Conservation (phyloP, 2,113 vertebrate genomes). For the Pseudorectes ferrugineus region DNA sequence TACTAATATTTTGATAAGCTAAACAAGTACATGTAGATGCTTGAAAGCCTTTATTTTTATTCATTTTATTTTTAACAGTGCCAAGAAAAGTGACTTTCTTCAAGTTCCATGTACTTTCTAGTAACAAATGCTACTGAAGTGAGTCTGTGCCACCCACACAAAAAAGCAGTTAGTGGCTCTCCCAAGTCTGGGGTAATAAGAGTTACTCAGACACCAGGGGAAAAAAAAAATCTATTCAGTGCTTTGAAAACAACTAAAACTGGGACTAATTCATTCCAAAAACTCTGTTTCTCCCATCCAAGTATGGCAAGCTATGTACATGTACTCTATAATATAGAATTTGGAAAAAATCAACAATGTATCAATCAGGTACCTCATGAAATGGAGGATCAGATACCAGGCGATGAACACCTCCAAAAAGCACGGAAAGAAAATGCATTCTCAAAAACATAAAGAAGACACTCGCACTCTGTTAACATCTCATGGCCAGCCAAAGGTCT, state of each 20-base stretch:
- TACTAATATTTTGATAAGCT: background rate
- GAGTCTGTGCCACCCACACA: background rate
- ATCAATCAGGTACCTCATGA: background rate
- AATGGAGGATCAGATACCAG: background rate
- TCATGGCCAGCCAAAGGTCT: background rate
- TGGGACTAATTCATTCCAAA: background rate
- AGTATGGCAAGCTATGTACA: background rate
- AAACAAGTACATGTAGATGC: background rate
- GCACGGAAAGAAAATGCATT: accelerated
- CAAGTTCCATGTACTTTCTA: background rate
- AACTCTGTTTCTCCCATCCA: background rate
- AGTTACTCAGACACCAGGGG: background rate
- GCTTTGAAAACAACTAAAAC: background rate
- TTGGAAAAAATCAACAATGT: background rate
- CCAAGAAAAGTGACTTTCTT: background rate
- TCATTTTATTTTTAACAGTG: background rate
- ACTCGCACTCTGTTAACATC: background rate
- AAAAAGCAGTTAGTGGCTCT: background rate
- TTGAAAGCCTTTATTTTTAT: background rate
- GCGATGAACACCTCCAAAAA: background rate
- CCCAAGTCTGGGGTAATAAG: background rate
- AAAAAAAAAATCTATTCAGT: background rate
- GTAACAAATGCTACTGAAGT: background rate
- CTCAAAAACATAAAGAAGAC: background rate
- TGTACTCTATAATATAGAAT: background rate